Evolutionary conservation across 2,797 vertebrate species (phyloP).

Genomic region (Valencia hispanica): DNA sequence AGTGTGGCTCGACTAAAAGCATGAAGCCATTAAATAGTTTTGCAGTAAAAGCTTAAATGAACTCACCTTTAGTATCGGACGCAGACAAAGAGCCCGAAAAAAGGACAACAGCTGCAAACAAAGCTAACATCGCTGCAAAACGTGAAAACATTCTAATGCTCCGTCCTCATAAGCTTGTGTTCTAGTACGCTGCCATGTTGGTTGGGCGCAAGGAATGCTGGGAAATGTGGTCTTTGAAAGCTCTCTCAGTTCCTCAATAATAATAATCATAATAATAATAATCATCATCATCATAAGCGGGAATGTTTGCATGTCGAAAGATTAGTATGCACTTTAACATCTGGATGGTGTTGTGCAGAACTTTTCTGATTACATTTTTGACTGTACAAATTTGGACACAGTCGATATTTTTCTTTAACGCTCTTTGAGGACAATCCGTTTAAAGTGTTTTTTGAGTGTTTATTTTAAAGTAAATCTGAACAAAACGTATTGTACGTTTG

Average conservation of each 20-base stretch:
- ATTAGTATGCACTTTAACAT: no score
- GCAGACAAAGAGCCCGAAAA: background rate
- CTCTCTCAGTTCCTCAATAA: background rate
- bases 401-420: no score
- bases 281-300: no score
- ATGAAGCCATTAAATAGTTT: background rate
- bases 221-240: conserved; percentile 59
- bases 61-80: conserved; percentile 56
- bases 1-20: background rate
- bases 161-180: conserved; percentile 6
- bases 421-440: no score
- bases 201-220: conserved; percentile 50
- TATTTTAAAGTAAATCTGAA: no score
- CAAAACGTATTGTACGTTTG: no score
- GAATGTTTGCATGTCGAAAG: no score
- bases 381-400: no score
- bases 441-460: no score
- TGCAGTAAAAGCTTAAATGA: background rate
- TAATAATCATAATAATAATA: background rate
- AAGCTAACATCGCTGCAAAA: conserved; percentile 36
- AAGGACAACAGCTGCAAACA: background rate
- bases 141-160: background rate
- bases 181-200: conserved; percentile 53
- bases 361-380: no score
- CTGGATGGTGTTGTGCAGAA: no score